Evolutionary conservation across 2,797 vertebrate genomes (phyloP), one percentile per base, ranked within the genome.

Genomic region (Lepus oiostolus): DNA sequence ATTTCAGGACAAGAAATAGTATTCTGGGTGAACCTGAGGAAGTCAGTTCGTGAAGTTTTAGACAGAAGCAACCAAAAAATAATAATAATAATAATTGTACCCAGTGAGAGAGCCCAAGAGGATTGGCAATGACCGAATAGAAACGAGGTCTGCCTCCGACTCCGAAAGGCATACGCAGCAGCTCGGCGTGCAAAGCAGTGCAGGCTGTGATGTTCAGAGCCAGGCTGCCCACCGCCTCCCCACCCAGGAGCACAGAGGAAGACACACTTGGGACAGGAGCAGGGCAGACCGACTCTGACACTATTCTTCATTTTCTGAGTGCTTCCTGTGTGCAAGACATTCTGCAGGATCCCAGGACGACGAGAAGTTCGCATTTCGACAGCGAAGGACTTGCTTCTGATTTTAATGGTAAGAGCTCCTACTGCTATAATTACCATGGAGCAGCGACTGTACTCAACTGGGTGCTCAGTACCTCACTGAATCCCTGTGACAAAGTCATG

Each of bases 1-100:
- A 93, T 97, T 96, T 95, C 72, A 74, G 83, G 76, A 85, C 32
- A 35, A 85, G 74, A 93, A 72, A 75, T 62, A 30, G 79, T 95
- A 92, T 97, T 96, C 85, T 76, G 67, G 76, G 88, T 65, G 62
- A 85, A 62, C 80, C 82, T 60, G n/a, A 94, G 91, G 85, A 65
- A 93, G 62, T 86, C 67, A 81, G 83, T 85, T 80, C 89, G 62
- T 88, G 76, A 95, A 21, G 72, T 92, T 95, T 81, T 87, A 94
- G 80, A 84, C 77, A 93, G 90, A 77, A 83, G 38, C 0, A 0
- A 63, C 38, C 16, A 77, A 32, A 19, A 87, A 42, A 35, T 35
- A 35, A 35, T 35, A 50, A 50, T 74, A 60, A 71, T 75, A 68
- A 85, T 3, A 72, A 71, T 58, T 70, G 28, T 35, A 62, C 35